Conservation (phyloP, 2,797 vertebrate species). For the Sebastes umbrosus region DNA sequence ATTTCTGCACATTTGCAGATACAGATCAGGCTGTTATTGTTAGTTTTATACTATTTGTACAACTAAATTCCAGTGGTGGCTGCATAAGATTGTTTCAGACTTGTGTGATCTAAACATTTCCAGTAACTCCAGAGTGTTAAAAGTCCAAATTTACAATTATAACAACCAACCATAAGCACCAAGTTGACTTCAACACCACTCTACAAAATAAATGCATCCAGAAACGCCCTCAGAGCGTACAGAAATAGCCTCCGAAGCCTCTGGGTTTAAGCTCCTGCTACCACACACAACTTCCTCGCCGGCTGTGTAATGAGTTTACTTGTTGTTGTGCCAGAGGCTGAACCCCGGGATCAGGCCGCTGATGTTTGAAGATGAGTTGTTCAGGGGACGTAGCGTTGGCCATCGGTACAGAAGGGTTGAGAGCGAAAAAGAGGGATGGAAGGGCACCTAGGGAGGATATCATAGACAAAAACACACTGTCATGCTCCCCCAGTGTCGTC, state of each 20-base stretch:
- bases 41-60: too few species aligned
- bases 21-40: too few species aligned
- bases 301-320: slow-evolving; percentile 22
- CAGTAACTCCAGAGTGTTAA: too few species aligned
- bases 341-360: slow-evolving; percentile 1
- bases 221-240: neutral
- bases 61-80: too few species aligned
- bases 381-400: slow-evolving; percentile 11
- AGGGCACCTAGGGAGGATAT: slow-evolving; percentile 1
- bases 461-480: slow-evolving; percentile 2
- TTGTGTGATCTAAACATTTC: too few species aligned
- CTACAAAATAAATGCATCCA: neutral
- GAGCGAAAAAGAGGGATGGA: neutral
- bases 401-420: neutral
- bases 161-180: too few species aligned
- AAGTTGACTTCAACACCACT: neutral
- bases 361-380: slow-evolving; percentile 44
- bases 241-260: slow-evolving; percentile 13
- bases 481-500: neutral
- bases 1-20: too few species aligned
- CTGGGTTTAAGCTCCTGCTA: neutral
- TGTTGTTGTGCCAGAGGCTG: slow-evolving; percentile 33
- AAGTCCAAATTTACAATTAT: too few species aligned
- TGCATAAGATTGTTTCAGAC: too few species aligned
- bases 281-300: slow-evolving; percentile 10